phyloP scores from a whole-genome alignment of 2,888 invertebrate genomes.

The Hedya salicella region DNA sequence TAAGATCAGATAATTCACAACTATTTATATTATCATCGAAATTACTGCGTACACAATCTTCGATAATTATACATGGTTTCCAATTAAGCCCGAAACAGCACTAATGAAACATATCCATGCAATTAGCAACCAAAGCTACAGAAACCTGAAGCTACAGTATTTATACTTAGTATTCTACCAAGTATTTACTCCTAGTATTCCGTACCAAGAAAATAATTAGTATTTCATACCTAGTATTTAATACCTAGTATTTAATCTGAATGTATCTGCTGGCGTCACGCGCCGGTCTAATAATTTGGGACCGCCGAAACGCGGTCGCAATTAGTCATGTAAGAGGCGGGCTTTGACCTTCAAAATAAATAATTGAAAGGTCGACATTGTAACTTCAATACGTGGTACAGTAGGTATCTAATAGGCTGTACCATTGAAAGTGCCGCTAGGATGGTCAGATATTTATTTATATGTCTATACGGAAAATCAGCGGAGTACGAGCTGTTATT shows the following conservation, averaged over 20 bases:
- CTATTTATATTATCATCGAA: no score
- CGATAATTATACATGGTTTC: no score
- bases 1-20: no score
- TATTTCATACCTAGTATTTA: constrained; percentile 9
- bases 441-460: no score
- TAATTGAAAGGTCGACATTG: neutral
- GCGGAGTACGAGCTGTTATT: no score
- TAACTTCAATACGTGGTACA: neutral
- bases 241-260: constrained; percentile 4
- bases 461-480: no score
- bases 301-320: constrained; percentile 14
- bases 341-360: constrained; percentile 12
- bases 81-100: no score
- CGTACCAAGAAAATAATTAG: neutral
- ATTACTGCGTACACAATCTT: no score
- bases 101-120: no score
- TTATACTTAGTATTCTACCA: constrained; percentile 10
- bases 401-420: neutral
- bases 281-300: constrained; percentile 21
- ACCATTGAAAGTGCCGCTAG: no score
- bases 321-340: constrained; percentile 20
- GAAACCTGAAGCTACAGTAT: no score
- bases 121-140: no score
- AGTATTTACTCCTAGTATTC: constrained; percentile 20
- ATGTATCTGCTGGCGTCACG: constrained; percentile 33